A percentile compares a stretch with the other conserved stretches of the same genome.
Evolutionary conservation across 2,888 invertebrate genomes (phyloP).

Genomic region (Anthrax anthrax): DNA sequence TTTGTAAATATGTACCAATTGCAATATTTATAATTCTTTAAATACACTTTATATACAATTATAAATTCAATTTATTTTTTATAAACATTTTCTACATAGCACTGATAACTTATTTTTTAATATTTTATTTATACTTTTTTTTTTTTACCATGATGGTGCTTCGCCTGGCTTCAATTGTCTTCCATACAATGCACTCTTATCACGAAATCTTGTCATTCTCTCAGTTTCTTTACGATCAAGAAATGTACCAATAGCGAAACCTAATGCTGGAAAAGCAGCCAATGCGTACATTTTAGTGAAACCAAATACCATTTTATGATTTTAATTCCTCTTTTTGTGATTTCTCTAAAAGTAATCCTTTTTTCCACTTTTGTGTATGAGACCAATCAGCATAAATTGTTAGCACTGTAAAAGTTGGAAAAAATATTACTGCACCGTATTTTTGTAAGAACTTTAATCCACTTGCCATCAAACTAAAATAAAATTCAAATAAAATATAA

Average conservation of each 20-base stretch:
- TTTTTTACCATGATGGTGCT: slow-evolving; percentile 50
- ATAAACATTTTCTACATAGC: too few species aligned
- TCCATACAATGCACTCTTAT: slow-evolving; percentile 66
- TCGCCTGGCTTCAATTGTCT: slow-evolving; percentile 48
- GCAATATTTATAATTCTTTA: too few species aligned
- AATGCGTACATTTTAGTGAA: slow-evolving; percentile 40
- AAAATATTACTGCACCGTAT: slow-evolving; percentile 51
- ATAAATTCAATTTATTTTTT: too few species aligned
- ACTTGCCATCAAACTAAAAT: slow-evolving; percentile 19
- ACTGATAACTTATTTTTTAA: too few species aligned
- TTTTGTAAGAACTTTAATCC: slow-evolving; percentile 34
- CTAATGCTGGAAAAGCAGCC: slow-evolving; percentile 40
- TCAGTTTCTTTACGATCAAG: slow-evolving; percentile 56
- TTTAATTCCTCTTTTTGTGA: not conserved
- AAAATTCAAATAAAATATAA: not conserved
- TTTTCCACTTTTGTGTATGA: slow-evolving; percentile 59
- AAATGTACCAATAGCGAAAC: slow-evolving; percentile 45
- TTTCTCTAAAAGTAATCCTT: not conserved
- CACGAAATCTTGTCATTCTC: slow-evolving; percentile 57
- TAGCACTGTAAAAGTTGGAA: slow-evolving; percentile 44
- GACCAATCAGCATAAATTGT: slow-evolving; percentile 58
- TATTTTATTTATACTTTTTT: too few species aligned
- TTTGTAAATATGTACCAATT: too few species aligned
- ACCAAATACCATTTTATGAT: slow-evolving; percentile 39
- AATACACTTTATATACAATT: too few species aligned